Evolutionary conservation across 1,140 invertebrate species (phyloP).

Genomic region (Formica selysi): DNA sequence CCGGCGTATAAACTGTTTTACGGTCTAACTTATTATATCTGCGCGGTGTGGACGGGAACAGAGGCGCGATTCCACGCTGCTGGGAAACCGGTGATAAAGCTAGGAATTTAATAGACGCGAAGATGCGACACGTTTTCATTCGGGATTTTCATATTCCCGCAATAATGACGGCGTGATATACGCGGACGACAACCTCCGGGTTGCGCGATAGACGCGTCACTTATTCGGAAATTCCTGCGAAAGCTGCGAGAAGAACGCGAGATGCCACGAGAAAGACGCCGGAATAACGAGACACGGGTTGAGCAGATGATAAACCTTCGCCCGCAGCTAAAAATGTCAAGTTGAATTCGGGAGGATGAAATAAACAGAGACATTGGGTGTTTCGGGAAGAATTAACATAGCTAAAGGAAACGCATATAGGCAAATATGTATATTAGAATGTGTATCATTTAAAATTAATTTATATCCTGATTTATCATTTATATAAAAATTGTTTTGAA

Average conservation of each 20-base stretch:
- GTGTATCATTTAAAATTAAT: neutral
- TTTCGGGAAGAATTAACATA: neutral
- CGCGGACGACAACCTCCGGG: slow-evolving; percentile 37
- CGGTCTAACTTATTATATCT: slow-evolving; percentile 58
- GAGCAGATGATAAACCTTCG: slow-evolving; percentile 52
- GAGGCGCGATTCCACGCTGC: neutral
- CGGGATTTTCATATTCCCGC: slow-evolving; percentile 54
- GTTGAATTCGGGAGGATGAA: neutral
- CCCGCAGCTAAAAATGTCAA: neutral
- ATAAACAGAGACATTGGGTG: neutral
- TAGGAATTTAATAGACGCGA: slow-evolving; percentile 34
- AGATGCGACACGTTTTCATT: slow-evolving; percentile 42
- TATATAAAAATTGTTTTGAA: neutral
- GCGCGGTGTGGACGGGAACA: neutral
- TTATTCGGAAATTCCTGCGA: slow-evolving; percentile 27
- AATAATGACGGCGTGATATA: slow-evolving; percentile 39
- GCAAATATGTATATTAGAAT: neutral
- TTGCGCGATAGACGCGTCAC: slow-evolving; percentile 45
- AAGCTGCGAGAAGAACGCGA: neutral
- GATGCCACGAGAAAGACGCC: slow-evolving; percentile 15
- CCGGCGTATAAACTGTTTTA: slow-evolving; percentile 51
- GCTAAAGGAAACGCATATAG: neutral
- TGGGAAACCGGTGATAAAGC: slow-evolving; percentile 27
- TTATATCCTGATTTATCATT: neutral
- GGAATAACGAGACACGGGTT: slow-evolving; percentile 7